These are phyloP conservation scores for Drosophila antonietae DNA, from an alignment of 2,888 invertebrate species.

Conservation along the genomic window DNA sequence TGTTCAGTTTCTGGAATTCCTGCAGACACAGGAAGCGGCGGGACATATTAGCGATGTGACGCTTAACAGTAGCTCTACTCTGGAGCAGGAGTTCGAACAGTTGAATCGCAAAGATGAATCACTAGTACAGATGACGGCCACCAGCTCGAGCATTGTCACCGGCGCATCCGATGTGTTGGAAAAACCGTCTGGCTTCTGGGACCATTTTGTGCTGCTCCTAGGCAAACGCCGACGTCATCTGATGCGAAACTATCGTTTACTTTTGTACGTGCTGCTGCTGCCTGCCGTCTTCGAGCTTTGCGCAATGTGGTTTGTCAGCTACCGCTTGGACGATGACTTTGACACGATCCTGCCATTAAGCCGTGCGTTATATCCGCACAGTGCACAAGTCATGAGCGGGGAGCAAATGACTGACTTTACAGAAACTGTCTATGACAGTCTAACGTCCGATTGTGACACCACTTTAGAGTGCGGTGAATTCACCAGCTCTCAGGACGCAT, in stretches of 20 bases:
- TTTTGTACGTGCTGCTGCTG: slow-evolving; percentile 87
- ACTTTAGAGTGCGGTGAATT: slow-evolving; percentile 75
- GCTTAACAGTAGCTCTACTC: slow-evolving; percentile 87
- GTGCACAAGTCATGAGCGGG: slow-evolving; percentile 83
- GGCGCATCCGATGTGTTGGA: slow-evolving; percentile 60
- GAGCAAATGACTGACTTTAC: slow-evolving; percentile 74
- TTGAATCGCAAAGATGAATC: slow-evolving; percentile 53
- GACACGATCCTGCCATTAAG: slow-evolving; percentile 86
- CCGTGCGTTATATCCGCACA: slow-evolving; percentile 86
- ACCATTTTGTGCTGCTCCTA: slow-evolving; percentile 85
- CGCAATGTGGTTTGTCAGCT: slow-evolving; percentile 89
- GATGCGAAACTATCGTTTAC: slow-evolving; percentile 86
- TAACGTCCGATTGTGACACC: slow-evolving; percentile 43
- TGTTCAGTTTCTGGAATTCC: slow-evolving; percentile 69
- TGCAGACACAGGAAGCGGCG: slow-evolving; percentile 84
- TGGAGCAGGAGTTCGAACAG: slow-evolving; percentile 87
- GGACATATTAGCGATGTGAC: slow-evolving; percentile 85
- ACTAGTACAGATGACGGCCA: slow-evolving; percentile 26
- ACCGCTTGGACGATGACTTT: slow-evolving; percentile 88
- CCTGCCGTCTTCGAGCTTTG: slow-evolving; percentile 88
- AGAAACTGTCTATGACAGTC: slow-evolving; percentile 56
- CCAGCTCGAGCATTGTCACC: slow-evolving; percentile 36
- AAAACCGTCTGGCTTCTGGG: slow-evolving; percentile 50
- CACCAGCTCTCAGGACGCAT: slow-evolving; percentile 76
- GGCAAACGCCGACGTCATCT: slow-evolving; percentile 87